Percentiles rank a stretch among this genome's conserved stretches.
These are phyloP conservation scores for Mareca penelope DNA, from an alignment of 2,797 vertebrate genomes.

Conservation along the genomic window DNA sequence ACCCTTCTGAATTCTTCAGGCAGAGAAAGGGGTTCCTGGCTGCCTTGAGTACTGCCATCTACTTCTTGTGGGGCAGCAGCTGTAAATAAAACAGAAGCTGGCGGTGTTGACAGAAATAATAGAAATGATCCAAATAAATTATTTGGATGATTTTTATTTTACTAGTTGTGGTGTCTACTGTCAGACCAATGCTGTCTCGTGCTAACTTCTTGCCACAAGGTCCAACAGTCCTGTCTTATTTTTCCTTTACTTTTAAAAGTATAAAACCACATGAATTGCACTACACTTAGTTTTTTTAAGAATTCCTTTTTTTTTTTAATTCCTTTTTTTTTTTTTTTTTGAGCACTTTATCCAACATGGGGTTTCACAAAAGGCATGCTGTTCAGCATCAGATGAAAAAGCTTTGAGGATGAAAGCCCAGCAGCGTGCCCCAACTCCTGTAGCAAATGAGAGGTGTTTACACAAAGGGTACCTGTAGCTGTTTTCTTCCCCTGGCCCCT, in stretches of 20 bases:
- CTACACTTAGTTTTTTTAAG: not conserved
- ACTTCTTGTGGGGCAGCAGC: not conserved
- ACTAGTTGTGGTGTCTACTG: too few species aligned
- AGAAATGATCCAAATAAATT: too few species aligned
- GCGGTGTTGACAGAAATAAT: not conserved
- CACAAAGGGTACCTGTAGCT: not conserved
- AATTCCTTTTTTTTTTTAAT: not conserved
- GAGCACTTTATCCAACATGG: not conserved
- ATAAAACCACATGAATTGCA: too few species aligned
- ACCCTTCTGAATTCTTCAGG: not conserved
- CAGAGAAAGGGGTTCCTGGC: not conserved
- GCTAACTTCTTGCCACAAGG: not conserved
- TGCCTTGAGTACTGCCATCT: not conserved
- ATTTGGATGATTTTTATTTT: too few species aligned
- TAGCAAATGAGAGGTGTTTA: not conserved
- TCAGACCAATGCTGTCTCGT: not conserved
- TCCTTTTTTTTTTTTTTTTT: not conserved
- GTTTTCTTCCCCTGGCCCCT: not conserved
- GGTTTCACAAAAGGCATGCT: not conserved
- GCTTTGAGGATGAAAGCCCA: not conserved
- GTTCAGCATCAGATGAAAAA: not conserved
- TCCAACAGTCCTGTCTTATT: rapidly evolving
- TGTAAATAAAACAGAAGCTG: not conserved
- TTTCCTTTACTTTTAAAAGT: not conserved
- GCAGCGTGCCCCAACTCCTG: not conserved